Evolutionary conservation across 1,140 invertebrate genomes (phyloP), one percentile per base, ranked within the genome.

Genomic region (Sminthurides bifidus): DNA sequence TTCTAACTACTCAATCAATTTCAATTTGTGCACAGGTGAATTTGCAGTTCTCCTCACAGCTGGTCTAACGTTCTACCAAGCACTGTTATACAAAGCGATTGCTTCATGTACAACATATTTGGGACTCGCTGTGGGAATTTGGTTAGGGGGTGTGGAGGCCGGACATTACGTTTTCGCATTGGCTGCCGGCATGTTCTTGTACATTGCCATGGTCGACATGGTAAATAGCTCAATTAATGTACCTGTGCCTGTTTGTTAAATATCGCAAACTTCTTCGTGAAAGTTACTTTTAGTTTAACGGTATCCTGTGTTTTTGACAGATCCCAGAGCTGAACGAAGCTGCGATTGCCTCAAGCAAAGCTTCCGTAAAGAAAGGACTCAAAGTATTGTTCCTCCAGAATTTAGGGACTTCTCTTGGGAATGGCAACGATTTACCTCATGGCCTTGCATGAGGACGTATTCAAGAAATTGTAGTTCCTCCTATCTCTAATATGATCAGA

Each of bases 31-130:
- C 15, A 3, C 66, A 81, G 80, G 82, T 45, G 81, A 83, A 68
- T 82, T 83, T 71, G 81, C 81, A 15, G 80, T 84, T 37, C 69
- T 84, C 8, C 69, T 84, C 17, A 78, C 76, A 67, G 73, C 81
- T 44, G 81, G 81, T 6, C 81, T 84, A 80, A 72, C 74, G 2
- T 70, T 81, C 54, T 73, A 74, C 50, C 77, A 81, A 67, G 82
- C 82, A 1, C 60, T 83, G 23, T 55, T 77, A 17, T 83, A 79
- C 68, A 84, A 83, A 68, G 80, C 82, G 59, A 68, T 84, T n/a
- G 80, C 78, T 8, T 81, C 81, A 0, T 75, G 76, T 50, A 79
- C 77, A 29, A 83, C 80, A 65, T 84, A 82, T 66, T 24, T 82
- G 8, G 81, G 81, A 2, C 67, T 83, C 29, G 64, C 77, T 2